Evolutionary conservation across 2,113 vertebrate species (phyloP), one percentile per base, ranked within the genome.

Genomic region (Rhombomys opimus): DNA sequence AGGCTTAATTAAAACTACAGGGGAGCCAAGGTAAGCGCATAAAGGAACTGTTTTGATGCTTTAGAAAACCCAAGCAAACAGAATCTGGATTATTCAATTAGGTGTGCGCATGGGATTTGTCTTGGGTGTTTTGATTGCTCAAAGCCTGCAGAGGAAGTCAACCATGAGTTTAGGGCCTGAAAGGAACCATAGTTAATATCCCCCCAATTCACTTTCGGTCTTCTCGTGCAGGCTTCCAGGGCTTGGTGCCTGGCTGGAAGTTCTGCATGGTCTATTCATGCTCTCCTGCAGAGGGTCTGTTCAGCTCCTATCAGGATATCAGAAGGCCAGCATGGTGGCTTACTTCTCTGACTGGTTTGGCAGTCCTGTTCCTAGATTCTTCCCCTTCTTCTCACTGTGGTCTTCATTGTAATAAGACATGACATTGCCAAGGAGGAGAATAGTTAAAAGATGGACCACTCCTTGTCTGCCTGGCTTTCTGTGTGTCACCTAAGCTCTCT

Each of bases 1-100:
- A 97, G 98, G 95, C 90, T 97, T 98, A 97, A 98, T 98, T 98
- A 97, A 97, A 98, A 94, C 95, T 97, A 92, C 96, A 97, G 95
- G 94, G 91, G 73, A 98, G 96, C 97, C 97, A 98, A 98, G 97
- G 92, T 93, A 96, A 97, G 91, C 90, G 41, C 95, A 90, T 94
- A 75, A 98, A 98, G 96, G 95, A 94, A 84, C 93, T 98, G 59
- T 52, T 98, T 97, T 98, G 97, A 91, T 97, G 98, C 91, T 95
- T 84, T 86, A 94, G 80, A 98, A 59, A 98, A 96, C 92, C 90
- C 93, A 81, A 98, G 95, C 97, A 98, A 98, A 95, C 93, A 97
- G 96, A 98, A 95, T 97, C 88, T 96, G 97, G 98, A 97, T 98
- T 98, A 97, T 90, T 98, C 91, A 96, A 91, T 98, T 98, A 97